These are phyloP conservation scores for Agrotis segetum DNA, from an alignment of 2,888 invertebrate genomes.

Conservation along the genomic window DNA sequence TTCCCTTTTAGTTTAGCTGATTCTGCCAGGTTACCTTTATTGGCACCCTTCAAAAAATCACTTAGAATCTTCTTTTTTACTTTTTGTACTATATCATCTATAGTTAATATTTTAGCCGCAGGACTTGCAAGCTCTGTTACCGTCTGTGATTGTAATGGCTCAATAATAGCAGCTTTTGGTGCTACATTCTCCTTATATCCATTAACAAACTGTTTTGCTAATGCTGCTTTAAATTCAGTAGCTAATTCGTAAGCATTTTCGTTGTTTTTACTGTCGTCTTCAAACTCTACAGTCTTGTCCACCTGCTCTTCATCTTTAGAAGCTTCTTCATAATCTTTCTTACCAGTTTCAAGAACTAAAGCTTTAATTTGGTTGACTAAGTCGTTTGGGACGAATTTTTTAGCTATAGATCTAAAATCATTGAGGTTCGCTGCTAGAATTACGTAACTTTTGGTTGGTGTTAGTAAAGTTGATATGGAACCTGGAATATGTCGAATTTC, in stretches of 20 bases:
- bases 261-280: not conserved
- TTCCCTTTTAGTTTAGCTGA: not conserved
- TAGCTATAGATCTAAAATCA: constrained; percentile 73
- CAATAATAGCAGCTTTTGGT: not conserved
- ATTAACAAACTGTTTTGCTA: not conserved
- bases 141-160: no score
- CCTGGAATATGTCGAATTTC: constrained; percentile 26
- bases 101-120: not conserved
- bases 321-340: not conserved
- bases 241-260: constrained; percentile 1
- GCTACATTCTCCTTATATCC: not conserved
- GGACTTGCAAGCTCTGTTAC: no score
- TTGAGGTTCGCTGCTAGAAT: constrained; percentile 74
- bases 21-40: not conserved
- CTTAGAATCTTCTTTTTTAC: constrained; percentile 25
- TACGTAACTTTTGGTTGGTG: constrained; percentile 51
- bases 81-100: constrained; percentile 24
- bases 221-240: not conserved
- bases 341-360: constrained; percentile 51
- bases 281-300: constrained; percentile 3
- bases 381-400: constrained; percentile 68
- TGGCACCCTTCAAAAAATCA: not conserved
- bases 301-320: not conserved
- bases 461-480: constrained; percentile 12
- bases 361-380: constrained; percentile 69